These are phyloP conservation scores for Portunus trituberculatus DNA, from an alignment of 1,140 invertebrate genomes.

Conservation along the genomic window DNA sequence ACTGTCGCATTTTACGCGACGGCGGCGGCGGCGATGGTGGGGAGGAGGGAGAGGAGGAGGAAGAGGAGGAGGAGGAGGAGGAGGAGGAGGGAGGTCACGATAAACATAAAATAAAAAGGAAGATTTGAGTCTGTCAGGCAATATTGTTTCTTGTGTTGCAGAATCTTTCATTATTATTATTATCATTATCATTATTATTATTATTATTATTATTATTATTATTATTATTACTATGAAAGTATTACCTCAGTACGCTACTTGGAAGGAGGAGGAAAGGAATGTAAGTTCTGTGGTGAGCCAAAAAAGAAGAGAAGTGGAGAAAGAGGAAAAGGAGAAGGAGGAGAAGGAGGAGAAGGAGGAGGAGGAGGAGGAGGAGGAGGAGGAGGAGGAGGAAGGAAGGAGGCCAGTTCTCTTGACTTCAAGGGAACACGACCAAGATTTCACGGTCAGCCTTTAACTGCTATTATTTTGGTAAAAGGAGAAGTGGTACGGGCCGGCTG, in stretches of 20 bases:
- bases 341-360: neutral
- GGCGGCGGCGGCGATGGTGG: neutral
- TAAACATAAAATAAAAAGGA: no score
- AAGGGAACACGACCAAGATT: conserved; percentile 30
- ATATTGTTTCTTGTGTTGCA: no score
- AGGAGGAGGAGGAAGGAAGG: neutral
- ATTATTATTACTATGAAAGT: no score
- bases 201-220: no score
- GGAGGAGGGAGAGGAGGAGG: neutral
- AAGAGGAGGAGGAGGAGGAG: neutral
- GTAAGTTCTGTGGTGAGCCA: neutral
- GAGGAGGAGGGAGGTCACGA: neutral
- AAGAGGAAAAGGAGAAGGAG: no score
- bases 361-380: neutral
- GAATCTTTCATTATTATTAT: no score
- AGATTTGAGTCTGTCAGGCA: no score
- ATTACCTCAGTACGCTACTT: no score
- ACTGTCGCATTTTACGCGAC: neutral
- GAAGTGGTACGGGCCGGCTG: neutral
- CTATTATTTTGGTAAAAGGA: conserved; percentile 41
- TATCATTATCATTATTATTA: no score
- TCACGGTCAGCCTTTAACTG: conserved; percentile 44
- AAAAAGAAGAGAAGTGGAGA: no score
- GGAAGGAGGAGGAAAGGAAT: no score
- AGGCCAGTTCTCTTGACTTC: neutral